phyloP scores from a whole-genome alignment of 2,113 vertebrate genomes.

The Sebastes schlegelii region DNA sequence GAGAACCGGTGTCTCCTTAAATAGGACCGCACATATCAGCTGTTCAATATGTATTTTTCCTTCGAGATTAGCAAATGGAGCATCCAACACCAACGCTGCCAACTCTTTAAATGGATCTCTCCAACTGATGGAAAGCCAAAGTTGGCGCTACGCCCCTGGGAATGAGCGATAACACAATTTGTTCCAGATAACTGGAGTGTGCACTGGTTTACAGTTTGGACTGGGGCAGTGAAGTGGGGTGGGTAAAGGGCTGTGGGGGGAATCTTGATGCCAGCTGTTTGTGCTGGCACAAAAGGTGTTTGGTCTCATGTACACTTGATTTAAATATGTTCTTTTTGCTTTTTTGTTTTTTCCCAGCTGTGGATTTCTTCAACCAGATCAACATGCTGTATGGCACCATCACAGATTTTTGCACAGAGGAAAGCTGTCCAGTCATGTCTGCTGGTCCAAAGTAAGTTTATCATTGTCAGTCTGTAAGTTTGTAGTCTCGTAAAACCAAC shows the following conservation, averaged over 20 bases:
- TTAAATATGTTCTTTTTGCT: not conserved
- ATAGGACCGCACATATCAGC: slow-evolving; percentile 1
- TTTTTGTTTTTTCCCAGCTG: slow-evolving; percentile 80
- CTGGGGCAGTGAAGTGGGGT: slow-evolving; percentile 10
- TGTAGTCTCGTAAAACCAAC: not conserved
- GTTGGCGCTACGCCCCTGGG: slow-evolving; percentile 33
- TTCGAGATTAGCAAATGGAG: slow-evolving; percentile 14
- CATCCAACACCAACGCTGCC: slow-evolving; percentile 14
- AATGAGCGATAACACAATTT: slow-evolving; percentile 37
- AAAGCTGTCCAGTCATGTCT: slow-evolving; percentile 94
- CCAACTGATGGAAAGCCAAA: slow-evolving; percentile 25
- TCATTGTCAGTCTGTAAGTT: not conserved
- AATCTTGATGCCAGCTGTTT: slow-evolving; percentile 24
- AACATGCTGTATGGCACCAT: slow-evolving; percentile 98
- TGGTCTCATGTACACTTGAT: not conserved
- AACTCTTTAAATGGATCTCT: slow-evolving; percentile 35
- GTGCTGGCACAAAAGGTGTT: not conserved
- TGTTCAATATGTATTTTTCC: slow-evolving; percentile 22
- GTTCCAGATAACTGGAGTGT: slow-evolving; percentile 46
- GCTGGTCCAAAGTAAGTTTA: slow-evolving; percentile 91
- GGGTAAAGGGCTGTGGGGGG: not conserved
- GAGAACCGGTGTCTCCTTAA: not conserved
- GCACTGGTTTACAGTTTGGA: slow-evolving; percentile 34
- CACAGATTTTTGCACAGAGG: slow-evolving; percentile 95
- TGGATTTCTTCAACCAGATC: slow-evolving; percentile 99